Conservation (phyloP, 2,797 vertebrate species). For the Psittacula echo region DNA sequence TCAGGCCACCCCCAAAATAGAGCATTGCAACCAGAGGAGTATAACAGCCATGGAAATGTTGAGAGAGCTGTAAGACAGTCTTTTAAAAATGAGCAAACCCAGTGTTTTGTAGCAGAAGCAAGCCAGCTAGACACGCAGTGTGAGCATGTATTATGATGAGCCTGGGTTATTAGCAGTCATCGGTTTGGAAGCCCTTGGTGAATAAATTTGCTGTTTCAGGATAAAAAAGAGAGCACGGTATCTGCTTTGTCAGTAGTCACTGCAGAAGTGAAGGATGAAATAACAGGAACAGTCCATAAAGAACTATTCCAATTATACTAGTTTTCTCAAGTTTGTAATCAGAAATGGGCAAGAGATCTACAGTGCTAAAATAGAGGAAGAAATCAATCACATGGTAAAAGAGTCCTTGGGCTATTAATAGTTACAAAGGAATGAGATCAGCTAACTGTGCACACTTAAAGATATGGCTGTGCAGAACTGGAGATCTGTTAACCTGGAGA, state of each 20-base stretch:
- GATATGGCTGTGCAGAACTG: neutral
- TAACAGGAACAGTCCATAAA: neutral
- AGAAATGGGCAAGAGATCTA: neutral
- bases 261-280: slow-evolving; percentile 3
- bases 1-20: neutral
- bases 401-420: neutral
- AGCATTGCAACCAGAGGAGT: neutral
- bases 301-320: neutral
- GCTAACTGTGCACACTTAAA: neutral
- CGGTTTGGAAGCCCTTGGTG: neutral
- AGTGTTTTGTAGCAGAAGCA: slow-evolving; percentile 5
- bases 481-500: neutral
- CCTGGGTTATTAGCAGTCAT: slow-evolving; percentile 44
- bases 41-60: neutral
- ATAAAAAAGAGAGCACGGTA: neutral
- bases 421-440: neutral
- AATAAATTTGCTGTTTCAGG: slow-evolving; percentile 59
- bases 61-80: neutral
- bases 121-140: neutral
- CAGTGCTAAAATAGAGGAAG: neutral
- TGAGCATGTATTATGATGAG: slow-evolving; percentile 32
- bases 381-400: neutral
- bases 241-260: slow-evolving; percentile 40
- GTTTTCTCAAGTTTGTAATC: neutral
- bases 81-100: neutral